Evolutionary conservation across 2,888 invertebrate genomes (phyloP), one percentile per base, ranked within the genome.

Genomic region (Xylophagus ater): DNA sequence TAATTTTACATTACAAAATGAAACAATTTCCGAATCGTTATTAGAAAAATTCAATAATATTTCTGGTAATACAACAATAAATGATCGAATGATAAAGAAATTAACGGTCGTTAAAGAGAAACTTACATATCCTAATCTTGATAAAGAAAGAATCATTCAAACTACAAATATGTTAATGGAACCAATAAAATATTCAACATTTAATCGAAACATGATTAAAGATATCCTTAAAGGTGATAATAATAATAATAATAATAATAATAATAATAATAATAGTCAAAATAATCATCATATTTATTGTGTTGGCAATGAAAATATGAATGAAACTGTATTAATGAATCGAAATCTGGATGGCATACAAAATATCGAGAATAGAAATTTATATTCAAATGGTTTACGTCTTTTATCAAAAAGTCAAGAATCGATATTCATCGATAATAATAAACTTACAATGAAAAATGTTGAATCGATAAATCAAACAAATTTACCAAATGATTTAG

Each of bases 41-140:
- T 69, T 76, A 53, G 80, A 81, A 42, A 78, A 78, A 51, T 64
- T 83, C 33, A 77, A 81, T 53, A 76, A 77, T 51, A 70, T 82
- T 62, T 80, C 81, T 7, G 79, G 69, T n/a, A 30, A 42, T 39
- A 42, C 20, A 23, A 31, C 36, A 7, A 37, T 40, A 2, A 42
- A 34, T 24, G 51, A 51, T 38, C 36, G 51, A 30, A 43, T 49
- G 10, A 39, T 51, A 24, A 45, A 38, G 14, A 45, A 45, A 41
- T 23, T 50, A 13, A 41, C 37, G 23, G 45, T 50, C 25, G 30
- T 44, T 5, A 50, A 51, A 28, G 47, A 49, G 26, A 35, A 30
- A n/a, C 32, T 46, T 14, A 32, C 20, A 28, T 28, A 28, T 15
- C 37, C 8, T 28, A 33, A 33, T 20, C 13, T 19, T 19, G 23